Evolutionary conservation across 2,797 vertebrate genomes (phyloP), one percentile per base, ranked within the genome.

Genomic region (Oophaga sylvatica): DNA sequence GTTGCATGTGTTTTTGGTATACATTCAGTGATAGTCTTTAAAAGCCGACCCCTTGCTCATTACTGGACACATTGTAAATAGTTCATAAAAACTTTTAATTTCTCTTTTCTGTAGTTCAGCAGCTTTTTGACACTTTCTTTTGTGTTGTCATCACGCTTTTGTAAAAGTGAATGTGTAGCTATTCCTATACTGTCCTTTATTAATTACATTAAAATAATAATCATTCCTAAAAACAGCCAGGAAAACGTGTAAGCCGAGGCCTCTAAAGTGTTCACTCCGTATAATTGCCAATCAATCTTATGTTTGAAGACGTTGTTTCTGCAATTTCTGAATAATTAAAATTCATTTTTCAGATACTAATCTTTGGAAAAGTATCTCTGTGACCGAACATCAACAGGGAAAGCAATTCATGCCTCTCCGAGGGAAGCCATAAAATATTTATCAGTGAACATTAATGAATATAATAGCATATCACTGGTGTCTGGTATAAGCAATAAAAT

Each of bases 371-470:
- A 78, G 73, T 75, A 86, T 79, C 84, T 80, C 29, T 79, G 67
- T 56, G 68, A 45, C 41, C 41, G 56, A 87, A 31, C 41, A 75
- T 81, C 67, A 82, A 56, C 86, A 87, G 62, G 86, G 65, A 87
- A 81, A 82, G 57, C 59, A 62, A 87, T 78, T 83, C 35, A 41
- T 65, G 22, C 60, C 80, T 83, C 59, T 77, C 53, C 48, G 77
- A 35, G 56, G 73, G 48, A 87, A 83, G 80, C 70, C 71, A 87
- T 87, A 77, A 83, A 83, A 67, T n/a, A 59, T 67, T 53, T 87
- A 35, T 78, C 83, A 83, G 77, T 87, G 45, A 67, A 57, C 80
- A 73, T 82, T 87, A 87, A 83, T 87, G 62, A 87, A 77, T 77
- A 56, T 87, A 83, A 83, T 82, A n/a, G 71, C 80, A 87, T 60